These are phyloP conservation scores for Trissolcus basalis DNA, from an alignment of 1,140 invertebrate species.

Conservation along the genomic window DNA sequence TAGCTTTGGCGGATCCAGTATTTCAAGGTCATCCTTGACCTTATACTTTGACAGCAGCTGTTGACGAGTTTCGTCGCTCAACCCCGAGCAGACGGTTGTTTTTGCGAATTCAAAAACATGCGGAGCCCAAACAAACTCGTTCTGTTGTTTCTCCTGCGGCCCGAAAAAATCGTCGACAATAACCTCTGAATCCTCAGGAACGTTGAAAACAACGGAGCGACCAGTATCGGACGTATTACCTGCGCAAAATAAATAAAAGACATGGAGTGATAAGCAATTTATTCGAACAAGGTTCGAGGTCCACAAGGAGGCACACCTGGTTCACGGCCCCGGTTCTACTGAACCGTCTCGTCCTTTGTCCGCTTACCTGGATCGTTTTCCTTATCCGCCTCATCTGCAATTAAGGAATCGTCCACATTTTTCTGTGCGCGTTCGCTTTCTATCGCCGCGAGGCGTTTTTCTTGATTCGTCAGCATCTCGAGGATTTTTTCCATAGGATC, in stretches of 20 bases:
- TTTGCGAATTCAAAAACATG: background rate
- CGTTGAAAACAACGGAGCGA: background rate
- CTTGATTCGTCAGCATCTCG: background rate
- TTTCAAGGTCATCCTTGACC: slow-evolving; percentile 5
- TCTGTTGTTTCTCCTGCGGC: background rate
- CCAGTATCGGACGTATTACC: too few relatives aligned
- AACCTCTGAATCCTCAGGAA: slow-evolving; percentile 2
- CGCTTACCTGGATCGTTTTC: background rate
- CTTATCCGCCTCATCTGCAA: background rate
- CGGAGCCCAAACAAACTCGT: slow-evolving; percentile 13
- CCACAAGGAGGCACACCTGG: slow-evolving; percentile 9
- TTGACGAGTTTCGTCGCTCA: slow-evolving; percentile 1
- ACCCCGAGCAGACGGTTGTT: slow-evolving; percentile 2
- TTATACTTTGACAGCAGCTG: slow-evolving; percentile 8
- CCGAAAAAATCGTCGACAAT: slow-evolving; percentile 12
- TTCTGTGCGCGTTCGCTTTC: background rate
- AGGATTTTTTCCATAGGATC: slow-evolving; percentile 7
- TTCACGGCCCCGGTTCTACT: slow-evolving; percentile 6
- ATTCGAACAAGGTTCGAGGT: slow-evolving; percentile 5
- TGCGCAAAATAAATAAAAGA: slow-evolving; percentile 2
- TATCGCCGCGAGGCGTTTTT: slow-evolving; percentile 1
- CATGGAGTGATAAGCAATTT: slow-evolving; percentile 9
- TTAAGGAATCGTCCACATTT: background rate
- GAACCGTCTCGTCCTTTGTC: slow-evolving; percentile 4
- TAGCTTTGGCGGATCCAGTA: slow-evolving; percentile 2